These are phyloP conservation scores for Anastrepha ludens DNA, from an alignment of 1,140 invertebrate genomes.

Conservation along the genomic window DNA sequence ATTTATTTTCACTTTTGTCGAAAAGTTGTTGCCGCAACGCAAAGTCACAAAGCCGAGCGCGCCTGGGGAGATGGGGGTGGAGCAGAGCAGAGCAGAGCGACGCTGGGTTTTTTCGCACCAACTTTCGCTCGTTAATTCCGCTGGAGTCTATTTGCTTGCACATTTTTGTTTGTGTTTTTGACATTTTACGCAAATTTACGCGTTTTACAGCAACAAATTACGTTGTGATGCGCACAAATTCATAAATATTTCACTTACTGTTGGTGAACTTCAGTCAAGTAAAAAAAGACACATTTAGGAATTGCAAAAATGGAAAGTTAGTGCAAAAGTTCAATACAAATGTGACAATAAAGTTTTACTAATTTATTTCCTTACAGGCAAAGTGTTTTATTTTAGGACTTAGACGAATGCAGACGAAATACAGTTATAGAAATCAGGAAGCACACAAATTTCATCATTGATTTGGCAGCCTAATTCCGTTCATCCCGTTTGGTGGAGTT, in stretches of 20 bases:
- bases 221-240: not conserved
- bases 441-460: no score
- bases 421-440: no score
- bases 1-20: constrained; percentile 51
- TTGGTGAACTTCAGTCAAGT: not conserved
- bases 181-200: not conserved
- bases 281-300: not conserved
- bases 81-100: not conserved
- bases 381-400: no score
- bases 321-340: no score
- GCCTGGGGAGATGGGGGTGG: no score
- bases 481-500: no score
- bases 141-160: constrained; percentile 2
- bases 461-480: no score
- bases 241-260: not conserved
- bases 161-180: not conserved
- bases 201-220: not conserved
- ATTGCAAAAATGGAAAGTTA: no score
- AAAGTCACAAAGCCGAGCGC: not conserved
- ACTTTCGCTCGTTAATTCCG: constrained; percentile 19
- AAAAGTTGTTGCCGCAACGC: constrained; percentile 35
- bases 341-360: no score
- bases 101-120: not conserved
- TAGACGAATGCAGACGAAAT: no score
- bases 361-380: no score